Evolutionary conservation across 2,797 vertebrate species (phyloP).

Genomic region (Sardinella longiceps): DNA sequence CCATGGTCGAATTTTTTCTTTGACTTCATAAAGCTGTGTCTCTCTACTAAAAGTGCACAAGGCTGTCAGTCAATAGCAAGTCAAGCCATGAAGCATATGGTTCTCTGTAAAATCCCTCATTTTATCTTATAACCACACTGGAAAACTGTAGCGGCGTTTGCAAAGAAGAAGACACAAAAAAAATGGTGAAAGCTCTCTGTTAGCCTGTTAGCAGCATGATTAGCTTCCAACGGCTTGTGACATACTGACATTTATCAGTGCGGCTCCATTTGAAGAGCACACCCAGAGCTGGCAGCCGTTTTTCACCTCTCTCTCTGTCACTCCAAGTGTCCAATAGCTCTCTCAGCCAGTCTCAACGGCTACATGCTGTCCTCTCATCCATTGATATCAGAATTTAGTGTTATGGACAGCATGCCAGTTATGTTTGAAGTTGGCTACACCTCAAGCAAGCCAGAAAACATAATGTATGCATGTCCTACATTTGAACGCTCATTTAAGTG

Average conservation of each 20-base stretch:
- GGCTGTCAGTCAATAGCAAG: not conserved
- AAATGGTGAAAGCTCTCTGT: not conserved
- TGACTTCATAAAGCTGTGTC: not conserved
- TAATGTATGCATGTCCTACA: too few relatives aligned
- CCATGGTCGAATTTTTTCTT: not conserved
- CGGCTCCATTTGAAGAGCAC: constrained; percentile 67
- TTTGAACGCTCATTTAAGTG: not conserved
- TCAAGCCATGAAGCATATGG: not conserved
- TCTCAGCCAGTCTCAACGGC: not conserved
- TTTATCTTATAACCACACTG: not conserved
- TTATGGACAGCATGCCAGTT: not conserved
- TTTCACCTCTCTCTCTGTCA: constrained; percentile 62
- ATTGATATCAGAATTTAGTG: not conserved
- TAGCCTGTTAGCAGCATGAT: constrained; percentile 69
- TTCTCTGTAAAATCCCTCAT: too few relatives aligned
- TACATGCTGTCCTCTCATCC: not conserved
- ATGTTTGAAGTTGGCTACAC: not conserved
- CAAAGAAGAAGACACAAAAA: not conserved
- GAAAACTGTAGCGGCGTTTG: not conserved
- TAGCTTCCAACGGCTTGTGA: constrained; percentile 72
- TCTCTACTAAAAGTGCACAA: not conserved
- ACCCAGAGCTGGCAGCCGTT: constrained; percentile 74
- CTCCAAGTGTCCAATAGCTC: constrained; percentile 58
- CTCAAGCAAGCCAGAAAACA: too few relatives aligned
- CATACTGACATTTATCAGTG: constrained; percentile 60